A percentile compares a stretch with the other conserved stretches of the same genome.
phyloP scores from a whole-genome alignment of 2,113 vertebrate genomes.

The Datnioides undecimradiatus region DNA sequence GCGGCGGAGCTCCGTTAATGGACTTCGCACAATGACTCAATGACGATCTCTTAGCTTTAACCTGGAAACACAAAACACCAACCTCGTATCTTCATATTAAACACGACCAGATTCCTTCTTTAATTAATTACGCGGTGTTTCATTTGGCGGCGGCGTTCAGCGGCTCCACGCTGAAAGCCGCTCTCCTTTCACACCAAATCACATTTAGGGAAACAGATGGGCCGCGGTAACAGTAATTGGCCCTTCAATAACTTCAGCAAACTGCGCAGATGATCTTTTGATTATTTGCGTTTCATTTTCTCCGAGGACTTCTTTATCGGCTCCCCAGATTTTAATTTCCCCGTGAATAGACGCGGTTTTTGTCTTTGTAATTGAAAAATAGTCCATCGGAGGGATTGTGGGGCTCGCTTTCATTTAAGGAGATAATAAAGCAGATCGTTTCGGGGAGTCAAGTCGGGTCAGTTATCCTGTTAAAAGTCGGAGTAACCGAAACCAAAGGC shows the following conservation, averaged over 20 bases:
- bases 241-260: slow-evolving; percentile 71
- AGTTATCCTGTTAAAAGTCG: background rate
- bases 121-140: slow-evolving; percentile 35
- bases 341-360: slow-evolving; percentile 43
- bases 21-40: slow-evolving; percentile 18
- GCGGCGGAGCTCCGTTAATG: slow-evolving; percentile 33
- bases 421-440: slow-evolving; percentile 24
- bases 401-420: slow-evolving; percentile 14
- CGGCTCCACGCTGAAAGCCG: slow-evolving; percentile 33
- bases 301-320: slow-evolving; percentile 41
- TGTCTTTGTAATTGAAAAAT: slow-evolving; percentile 41
- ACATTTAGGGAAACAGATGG: slow-evolving; percentile 64
- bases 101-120: slow-evolving; percentile 9
- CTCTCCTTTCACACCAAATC: slow-evolving; percentile 64
- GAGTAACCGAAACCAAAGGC: too few relatives aligned
- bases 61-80: slow-evolving; percentile 16
- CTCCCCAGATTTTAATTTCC: slow-evolving; percentile 65
- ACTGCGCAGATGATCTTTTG: slow-evolving; percentile 52
- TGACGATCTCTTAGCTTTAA: slow-evolving; percentile 12
- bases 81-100: slow-evolving; percentile 13
- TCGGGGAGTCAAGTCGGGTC: slow-evolving; percentile 22
- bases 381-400: slow-evolving; percentile 6
- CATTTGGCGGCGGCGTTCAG: slow-evolving; percentile 29
- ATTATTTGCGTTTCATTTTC: slow-evolving; percentile 67
- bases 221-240: slow-evolving; percentile 54